Base-by-base conservation (phyloP, 2,113 vertebrate genomes). In the Oncorhynchus keta region DNA sequence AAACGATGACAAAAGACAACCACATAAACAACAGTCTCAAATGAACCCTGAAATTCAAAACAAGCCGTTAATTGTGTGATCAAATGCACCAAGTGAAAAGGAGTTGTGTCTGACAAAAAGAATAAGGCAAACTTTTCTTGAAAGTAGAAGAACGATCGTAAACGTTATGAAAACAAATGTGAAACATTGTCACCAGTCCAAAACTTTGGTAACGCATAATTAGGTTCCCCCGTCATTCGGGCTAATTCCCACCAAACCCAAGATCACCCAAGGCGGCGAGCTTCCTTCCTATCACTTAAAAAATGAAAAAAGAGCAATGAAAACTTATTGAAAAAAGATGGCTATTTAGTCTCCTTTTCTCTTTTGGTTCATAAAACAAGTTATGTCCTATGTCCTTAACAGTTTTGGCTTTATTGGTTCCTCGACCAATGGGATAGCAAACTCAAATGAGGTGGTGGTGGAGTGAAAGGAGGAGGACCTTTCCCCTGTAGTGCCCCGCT, bases 151-250 rank as follows among this genome's bases (percentile, higher is more conserved):
- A 68, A 70, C 1, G 11, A 74, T 32, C 3, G 62, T 61, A 71
- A 73, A 79, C 7, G 55, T 13, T 55, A 70, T 67, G 45, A 45
- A 3, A 80, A 57, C 13, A 67, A 75, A 81, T 64, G 61, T 59
- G 61, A 73, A 83, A 71, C 48, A 70, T 49, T n/a, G 39, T 77
- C 49, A 92, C 90, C 85, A 88, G 91, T 88, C 76, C 85, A 81
- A 87, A 86, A 84, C 88, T 94, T 94, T 94, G 91, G 93, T 93
- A 89, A 93, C 92, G 93, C 93, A 93, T 94, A 93, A 92, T 88
- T 93, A 87, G 86, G 61, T 88, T 75, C 82, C 80, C 83, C 83
- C 74, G 26, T 72, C 22, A n/a, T 76, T 74, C 22, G 35, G 45
- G 76, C 45, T 32, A 5, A 72, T 57, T 20, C 20, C 6, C 76